These are phyloP conservation scores for Oreotrochilus melanogaster DNA, from an alignment of 2,113 vertebrate genomes.

Conservation along the genomic window DNA sequence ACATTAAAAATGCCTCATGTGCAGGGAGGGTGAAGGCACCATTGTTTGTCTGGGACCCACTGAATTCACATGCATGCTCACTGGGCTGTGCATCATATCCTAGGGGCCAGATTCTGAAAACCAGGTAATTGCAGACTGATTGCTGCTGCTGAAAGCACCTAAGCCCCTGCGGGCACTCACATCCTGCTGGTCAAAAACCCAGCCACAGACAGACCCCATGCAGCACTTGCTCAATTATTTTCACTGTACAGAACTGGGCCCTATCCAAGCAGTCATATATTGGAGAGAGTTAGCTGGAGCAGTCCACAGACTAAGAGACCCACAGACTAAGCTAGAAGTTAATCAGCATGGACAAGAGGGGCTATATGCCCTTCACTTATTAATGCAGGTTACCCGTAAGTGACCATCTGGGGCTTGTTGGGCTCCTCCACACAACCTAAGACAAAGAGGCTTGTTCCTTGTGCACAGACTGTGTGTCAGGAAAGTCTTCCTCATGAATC, in stretches of 20 bases:
- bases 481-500: neutral
- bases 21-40: neutral
- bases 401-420: neutral
- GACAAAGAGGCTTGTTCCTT: neutral
- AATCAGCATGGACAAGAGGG: neutral
- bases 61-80: neutral
- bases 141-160: neutral
- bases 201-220: neutral
- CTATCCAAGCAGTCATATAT: neutral
- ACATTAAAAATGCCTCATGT: neutral
- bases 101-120: neutral
- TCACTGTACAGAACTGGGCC: neutral
- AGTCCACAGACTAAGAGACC: neutral
- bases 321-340: neutral
- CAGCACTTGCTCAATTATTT: neutral
- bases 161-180: neutral
- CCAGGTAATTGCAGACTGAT: neutral
- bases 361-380: rapidly evolving
- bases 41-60: neutral
- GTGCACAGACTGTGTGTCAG: neutral
- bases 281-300: neutral
- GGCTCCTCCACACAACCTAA: neutral
- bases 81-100: neutral
- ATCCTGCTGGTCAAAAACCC: neutral
- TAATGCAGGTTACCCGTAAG: neutral